These are phyloP conservation scores for Acanthoscelides obtectus DNA, from an alignment of 2,888 invertebrate species.

Conservation along the genomic window DNA sequence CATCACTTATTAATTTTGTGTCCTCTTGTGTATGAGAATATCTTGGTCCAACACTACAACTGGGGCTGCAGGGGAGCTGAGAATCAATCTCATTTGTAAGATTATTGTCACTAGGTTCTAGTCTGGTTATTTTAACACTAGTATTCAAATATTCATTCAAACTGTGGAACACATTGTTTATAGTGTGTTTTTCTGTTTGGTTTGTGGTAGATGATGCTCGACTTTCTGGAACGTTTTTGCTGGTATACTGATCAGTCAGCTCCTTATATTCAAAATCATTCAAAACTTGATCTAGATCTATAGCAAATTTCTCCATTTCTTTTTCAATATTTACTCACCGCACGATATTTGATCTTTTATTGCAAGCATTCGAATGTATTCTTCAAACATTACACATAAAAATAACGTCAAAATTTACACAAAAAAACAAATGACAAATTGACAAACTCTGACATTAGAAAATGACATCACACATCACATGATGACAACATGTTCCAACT, in stretches of 20 bases:
- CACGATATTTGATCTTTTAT: neutral
- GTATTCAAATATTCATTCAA: conserved; percentile 58
- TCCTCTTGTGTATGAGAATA: neutral
- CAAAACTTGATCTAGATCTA: conserved; percentile 78
- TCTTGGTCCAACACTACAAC: neutral
- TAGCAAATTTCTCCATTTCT: conserved; percentile 48
- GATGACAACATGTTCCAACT: neutral
- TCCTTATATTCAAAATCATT: conserved; percentile 80
- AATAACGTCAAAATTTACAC: neutral
- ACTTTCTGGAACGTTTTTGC: conserved; percentile 8
- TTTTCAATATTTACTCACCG: neutral
- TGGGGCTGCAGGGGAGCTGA: neutral
- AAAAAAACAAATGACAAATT: neutral
- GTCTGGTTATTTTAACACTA: conserved; percentile 29
- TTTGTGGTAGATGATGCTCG: conserved; percentile 3
- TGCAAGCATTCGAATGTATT: neutral
- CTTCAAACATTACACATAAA: neutral
- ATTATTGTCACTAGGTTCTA: neutral
- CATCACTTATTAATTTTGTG: neutral
- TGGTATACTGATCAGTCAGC: conserved; percentile 41
- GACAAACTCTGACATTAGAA: no score
- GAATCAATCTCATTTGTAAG: neutral
- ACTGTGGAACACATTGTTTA: conserved; percentile 61
- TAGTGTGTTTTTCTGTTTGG: conserved; percentile 43
- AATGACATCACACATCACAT: no score